These are phyloP conservation scores for Piscicola geometra DNA, from an alignment of 2,888 invertebrate genomes.

Conservation along the genomic window DNA sequence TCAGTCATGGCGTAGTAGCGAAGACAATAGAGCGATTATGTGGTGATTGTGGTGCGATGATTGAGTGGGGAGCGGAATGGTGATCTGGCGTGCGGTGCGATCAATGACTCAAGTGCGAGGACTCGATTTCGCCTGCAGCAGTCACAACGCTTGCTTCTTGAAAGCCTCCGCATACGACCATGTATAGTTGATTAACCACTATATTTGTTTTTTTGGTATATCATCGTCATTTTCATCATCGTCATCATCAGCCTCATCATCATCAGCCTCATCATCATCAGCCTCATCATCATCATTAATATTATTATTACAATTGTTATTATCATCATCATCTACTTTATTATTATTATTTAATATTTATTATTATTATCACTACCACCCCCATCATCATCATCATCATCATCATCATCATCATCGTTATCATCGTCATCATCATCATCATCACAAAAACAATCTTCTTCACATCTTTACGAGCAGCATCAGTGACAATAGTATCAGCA, in stretches of 20 bases:
- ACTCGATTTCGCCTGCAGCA: no score
- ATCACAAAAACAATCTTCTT: no score
- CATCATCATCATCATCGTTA: constrained; percentile 11
- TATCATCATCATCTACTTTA: constrained; percentile 20
- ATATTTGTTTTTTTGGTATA: no score
- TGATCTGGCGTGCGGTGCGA: no score
- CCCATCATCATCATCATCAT: not conserved
- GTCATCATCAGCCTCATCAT: constrained; percentile 16
- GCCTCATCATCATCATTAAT: constrained; percentile 22
- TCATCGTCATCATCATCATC: constrained; percentile 19
- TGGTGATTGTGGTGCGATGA: no score
- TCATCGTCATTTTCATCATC: constrained; percentile 15
- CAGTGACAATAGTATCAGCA: not conserved
- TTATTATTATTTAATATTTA: constrained; percentile 9
- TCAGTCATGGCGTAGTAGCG: no score
- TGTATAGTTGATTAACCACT: no score
- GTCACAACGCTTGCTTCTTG: no score
- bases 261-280: constrained; percentile 24
- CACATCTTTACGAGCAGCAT: not conserved
- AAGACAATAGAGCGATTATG: no score
- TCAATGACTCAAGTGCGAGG: no score
- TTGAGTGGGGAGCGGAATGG: no score
- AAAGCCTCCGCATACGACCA: no score
- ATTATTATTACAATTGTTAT: constrained; percentile 21
- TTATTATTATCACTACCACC: not conserved